Base-by-base conservation (phyloP, 2,888 invertebrate genomes). In the Rhagium mordax region DNA sequence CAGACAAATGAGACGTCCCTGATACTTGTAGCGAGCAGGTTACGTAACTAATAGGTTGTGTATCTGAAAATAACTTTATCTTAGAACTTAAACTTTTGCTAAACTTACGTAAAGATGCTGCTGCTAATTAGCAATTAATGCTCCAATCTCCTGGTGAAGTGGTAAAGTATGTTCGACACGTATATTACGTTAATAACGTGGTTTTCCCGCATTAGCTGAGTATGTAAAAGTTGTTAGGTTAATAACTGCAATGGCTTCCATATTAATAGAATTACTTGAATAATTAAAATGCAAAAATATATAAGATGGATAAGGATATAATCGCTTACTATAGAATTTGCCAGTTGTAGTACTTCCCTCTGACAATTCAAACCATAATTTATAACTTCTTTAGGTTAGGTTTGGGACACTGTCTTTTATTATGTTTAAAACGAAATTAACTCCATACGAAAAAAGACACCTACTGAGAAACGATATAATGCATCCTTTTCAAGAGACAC, bases 161-260 rank as follows among this genome's bases (percentile, higher is more conserved):
- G 53, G 57, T 51, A 24, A 67, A 67, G 67, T 57, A 51, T 51
- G 47, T 67, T 67, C 67, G 57, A 57, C 67, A 67, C 18, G 55
- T 57, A 53, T 53, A 53, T 29, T 53, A 49, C 49, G 49, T 41
- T 33, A 47, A n/a, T 33, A 47, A 41, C 20, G 47, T 21, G 8
- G 13, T 18, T 53, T 57, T 47, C 66, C 21, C 67, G 8, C 24
- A 47, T 67, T 13, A 67, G 8, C 20, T 47, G 21, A 61, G 47
- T 61, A 61, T 61, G 47, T 47, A 41, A 41, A 18, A n/a, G 15
- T 18, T 16, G 3, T n/a, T 18, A 18, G 3, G n/a, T 41, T 33
- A 13, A 33, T 33, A 33, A 33, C 13, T 33, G 13, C 0, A 33
- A 33, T 33, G 33, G 33, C 33, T 27, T 15, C 15, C 27, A n/a